Evolutionary conservation across 2,113 vertebrate genomes (phyloP).

Genomic region (Sphyrna mokarran): DNA sequence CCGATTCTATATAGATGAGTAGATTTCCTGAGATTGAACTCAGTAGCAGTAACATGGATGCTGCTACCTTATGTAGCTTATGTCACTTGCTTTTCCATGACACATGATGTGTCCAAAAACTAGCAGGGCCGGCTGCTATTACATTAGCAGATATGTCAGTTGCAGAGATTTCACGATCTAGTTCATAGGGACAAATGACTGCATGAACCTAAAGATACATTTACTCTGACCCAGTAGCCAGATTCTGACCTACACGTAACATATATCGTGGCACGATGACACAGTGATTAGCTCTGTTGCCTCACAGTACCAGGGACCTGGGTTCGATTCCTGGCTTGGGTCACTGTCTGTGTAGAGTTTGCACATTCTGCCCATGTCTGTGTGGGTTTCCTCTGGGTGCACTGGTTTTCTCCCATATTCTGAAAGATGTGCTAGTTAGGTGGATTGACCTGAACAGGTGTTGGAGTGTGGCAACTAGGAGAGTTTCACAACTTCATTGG

Average conservation of each 20-base stretch:
- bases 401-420: too few species aligned
- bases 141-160: background rate
- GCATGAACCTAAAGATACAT: background rate
- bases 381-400: too few species aligned
- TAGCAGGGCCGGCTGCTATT: background rate
- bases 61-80: background rate
- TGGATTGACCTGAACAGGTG: too few species aligned
- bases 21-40: background rate
- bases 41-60: background rate
- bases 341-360: too few species aligned
- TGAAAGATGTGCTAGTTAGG: too few species aligned
- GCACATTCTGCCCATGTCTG: too few species aligned
- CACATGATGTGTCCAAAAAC: background rate
- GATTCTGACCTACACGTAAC: background rate
- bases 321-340: too few species aligned
- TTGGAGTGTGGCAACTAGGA: too few species aligned
- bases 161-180: background rate
- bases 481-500: too few species aligned
- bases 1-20: background rate
- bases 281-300: too few species aligned
- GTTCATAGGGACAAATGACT: background rate
- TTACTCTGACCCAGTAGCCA: background rate
- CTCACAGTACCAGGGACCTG: too few species aligned
- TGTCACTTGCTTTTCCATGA: background rate
- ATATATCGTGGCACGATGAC: too few species aligned